A percentile compares a stretch with the other conserved stretches of the same genome.
Evolutionary conservation across 2,888 invertebrate species (phyloP).

Genomic region (Anaspis maculata): DNA sequence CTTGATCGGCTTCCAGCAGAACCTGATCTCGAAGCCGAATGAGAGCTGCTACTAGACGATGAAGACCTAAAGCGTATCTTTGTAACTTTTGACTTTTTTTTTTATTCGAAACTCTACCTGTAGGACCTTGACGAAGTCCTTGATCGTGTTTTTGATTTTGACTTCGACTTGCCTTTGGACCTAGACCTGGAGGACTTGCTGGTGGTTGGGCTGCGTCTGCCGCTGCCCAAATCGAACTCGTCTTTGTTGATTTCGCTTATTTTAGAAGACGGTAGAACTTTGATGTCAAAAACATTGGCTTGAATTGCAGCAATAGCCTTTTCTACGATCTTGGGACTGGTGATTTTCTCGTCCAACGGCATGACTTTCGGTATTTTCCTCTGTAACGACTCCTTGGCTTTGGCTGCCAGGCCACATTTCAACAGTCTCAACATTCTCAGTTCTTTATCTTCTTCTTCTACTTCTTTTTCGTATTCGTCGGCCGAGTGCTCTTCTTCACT

Average conservation of each 20-base stretch:
- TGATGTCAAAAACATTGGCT: constrained; percentile 37
- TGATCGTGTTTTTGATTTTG: constrained; percentile 33
- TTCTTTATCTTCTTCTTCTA: constrained; percentile 58
- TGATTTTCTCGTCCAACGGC: too few relatives aligned
- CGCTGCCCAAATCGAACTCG: constrained; percentile 21
- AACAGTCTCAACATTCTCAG: constrained; percentile 57
- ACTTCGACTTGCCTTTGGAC: too few relatives aligned
- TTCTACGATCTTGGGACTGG: constrained; percentile 18
- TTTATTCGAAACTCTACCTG: too few relatives aligned
- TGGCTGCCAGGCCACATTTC: constrained; percentile 57
- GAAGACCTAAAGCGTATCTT: constrained; percentile 26
- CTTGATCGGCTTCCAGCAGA: constrained; percentile 42
- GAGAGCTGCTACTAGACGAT: constrained; percentile 15
- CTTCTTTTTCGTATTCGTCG: constrained; percentile 44
- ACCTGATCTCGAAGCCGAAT: constrained; percentile 25
- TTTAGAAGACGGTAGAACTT: constrained; percentile 29
- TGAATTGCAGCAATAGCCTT: too few relatives aligned
- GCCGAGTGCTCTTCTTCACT: constrained; percentile 50
- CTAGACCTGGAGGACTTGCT: constrained; percentile 15
- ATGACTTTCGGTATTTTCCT: constrained; percentile 47
- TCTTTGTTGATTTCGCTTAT: constrained; percentile 23
- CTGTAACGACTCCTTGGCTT: constrained; percentile 62
- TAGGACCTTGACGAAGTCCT: constrained; percentile 46
- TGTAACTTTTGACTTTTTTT: too few relatives aligned
- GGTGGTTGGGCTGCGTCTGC: constrained; percentile 26